Evolutionary conservation across 2,797 vertebrate genomes (phyloP).

Genomic region (Avahi laniger): DNA sequence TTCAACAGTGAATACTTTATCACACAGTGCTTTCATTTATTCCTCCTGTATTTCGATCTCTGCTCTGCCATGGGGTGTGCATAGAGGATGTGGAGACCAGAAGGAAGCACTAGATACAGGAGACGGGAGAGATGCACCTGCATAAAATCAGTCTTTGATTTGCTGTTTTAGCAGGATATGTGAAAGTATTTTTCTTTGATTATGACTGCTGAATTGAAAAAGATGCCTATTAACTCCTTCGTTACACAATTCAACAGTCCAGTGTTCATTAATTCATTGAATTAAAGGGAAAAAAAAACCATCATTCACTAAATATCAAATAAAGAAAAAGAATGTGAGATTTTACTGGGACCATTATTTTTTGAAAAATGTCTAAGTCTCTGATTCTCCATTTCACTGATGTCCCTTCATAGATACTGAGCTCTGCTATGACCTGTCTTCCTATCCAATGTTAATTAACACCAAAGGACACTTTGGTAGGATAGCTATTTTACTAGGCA

Average conservation of each 20-base stretch:
- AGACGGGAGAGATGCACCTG: background rate
- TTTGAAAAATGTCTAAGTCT: background rate
- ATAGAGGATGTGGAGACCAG: background rate
- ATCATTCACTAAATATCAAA: conserved; percentile 19
- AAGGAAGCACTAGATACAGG: background rate
- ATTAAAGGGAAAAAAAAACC: conserved; percentile 48
- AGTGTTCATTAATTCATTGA: conserved; percentile 61
- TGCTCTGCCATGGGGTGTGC: conserved; percentile 5
- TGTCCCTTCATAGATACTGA: background rate
- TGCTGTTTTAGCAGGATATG: conserved; percentile 59
- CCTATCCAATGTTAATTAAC: background rate
- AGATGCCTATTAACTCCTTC: conserved; percentile 66
- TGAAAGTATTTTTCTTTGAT: conserved; percentile 58
- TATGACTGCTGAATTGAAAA: conserved; percentile 67
- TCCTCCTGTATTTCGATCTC: background rate
- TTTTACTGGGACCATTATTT: background rate
- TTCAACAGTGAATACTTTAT: conserved; percentile 42
- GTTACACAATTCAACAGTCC: conserved; percentile 67
- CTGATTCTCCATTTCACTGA: conserved; percentile 38
- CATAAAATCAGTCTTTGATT: conserved; percentile 51
- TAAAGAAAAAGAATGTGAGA: conserved; percentile 27
- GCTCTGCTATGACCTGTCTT: background rate
- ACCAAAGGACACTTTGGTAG: background rate
- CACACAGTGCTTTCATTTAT: conserved; percentile 27
- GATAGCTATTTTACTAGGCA: background rate